phyloP scores from a whole-genome alignment of 2,888 invertebrate genomes.

The Cerastis rubricosa region DNA sequence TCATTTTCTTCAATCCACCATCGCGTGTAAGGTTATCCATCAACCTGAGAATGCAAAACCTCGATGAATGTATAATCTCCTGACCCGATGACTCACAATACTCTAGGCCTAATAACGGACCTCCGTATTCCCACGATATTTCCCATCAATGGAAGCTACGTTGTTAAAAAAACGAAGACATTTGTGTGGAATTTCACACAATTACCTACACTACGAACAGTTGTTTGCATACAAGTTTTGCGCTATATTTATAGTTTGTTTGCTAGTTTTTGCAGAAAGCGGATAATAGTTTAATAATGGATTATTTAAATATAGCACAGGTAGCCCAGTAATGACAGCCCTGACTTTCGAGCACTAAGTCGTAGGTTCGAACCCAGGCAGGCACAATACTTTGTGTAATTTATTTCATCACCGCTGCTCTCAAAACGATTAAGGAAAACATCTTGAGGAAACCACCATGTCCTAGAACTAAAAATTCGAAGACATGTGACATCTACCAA shows the following conservation, averaged over 20 bases:
- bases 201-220: conserved; percentile 31
- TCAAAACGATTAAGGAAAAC: no score
- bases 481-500: no score
- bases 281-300: neutral
- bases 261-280: neutral
- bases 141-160: conserved; percentile 42
- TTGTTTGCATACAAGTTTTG: conserved; percentile 43
- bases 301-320: no score
- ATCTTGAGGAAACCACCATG: no score
- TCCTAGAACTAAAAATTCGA: no score
- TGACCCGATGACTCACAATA: conserved; percentile 63
- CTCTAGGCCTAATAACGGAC: conserved; percentile 60
- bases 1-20: neutral
- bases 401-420: no score
- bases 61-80: conserved; percentile 39
- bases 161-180: conserved; percentile 42
- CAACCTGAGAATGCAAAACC: conserved; percentile 27
- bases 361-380: no score
- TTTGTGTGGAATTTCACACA: conserved; percentile 58
- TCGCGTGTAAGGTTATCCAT: conserved; percentile 19
- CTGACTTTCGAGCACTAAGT: no score
- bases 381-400: no score
- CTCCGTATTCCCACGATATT: conserved; percentile 54
- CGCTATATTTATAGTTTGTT: conserved; percentile 21
- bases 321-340: no score